These are phyloP conservation scores for Apodemus agrarius DNA, from an alignment of 2,797 vertebrate genomes.

Conservation along the genomic window DNA sequence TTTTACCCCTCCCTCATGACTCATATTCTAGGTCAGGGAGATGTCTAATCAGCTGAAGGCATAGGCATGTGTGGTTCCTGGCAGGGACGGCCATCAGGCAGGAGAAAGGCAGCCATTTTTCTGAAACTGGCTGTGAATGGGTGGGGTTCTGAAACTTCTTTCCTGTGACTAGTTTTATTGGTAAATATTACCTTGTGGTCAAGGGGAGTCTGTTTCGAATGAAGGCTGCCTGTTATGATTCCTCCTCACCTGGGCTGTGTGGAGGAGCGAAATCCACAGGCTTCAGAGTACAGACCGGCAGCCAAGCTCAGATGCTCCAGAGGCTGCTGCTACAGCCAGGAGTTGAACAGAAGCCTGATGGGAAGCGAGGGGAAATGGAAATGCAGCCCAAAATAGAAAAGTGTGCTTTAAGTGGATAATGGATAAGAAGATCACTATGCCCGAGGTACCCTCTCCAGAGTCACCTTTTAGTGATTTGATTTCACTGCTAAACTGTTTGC, in stretches of 20 bases:
- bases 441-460: constrained; percentile 37
- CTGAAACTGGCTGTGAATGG: not conserved
- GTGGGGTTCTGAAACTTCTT: not conserved
- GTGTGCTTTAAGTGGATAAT: constrained; percentile 53
- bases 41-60: not conserved
- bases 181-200: not conserved
- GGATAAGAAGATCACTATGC: constrained; percentile 43
- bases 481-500: constrained; percentile 58
- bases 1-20: not conserved
- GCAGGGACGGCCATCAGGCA: not conserved
- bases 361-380: not conserved
- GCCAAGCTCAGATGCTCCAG: constrained; percentile 2
- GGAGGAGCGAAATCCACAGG: constrained; percentile 65
- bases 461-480: constrained; percentile 73
- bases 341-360: constrained; percentile 41
- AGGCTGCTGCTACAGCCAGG: not conserved
- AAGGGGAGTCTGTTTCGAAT: not conserved
- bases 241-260: constrained; percentile 64
- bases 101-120: not conserved
- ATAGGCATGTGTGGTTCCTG: not conserved
- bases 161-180: not conserved
- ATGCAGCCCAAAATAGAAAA: constrained; percentile 66
- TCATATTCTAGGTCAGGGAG: not conserved
- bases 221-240: constrained; percentile 66
- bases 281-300: not conserved